Evolutionary conservation across 2,797 vertebrate species (phyloP).

Genomic region (Xiphorhynchus erythropygius): DNA sequence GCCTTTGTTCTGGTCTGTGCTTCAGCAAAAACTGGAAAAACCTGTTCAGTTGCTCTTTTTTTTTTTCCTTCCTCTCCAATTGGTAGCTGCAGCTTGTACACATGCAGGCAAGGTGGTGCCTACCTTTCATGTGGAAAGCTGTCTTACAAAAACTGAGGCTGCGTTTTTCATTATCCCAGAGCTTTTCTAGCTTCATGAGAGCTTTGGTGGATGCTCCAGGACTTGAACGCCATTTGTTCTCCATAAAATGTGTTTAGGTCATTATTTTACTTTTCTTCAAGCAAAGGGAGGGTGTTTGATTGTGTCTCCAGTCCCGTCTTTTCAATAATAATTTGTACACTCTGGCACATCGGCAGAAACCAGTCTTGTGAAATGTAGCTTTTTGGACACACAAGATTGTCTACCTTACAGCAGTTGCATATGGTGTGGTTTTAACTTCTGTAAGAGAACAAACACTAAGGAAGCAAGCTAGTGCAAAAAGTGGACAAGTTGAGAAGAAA

Average conservation of each 20-base stretch:
- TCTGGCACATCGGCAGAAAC: background rate
- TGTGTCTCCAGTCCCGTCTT: background rate
- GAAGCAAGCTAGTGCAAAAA: background rate
- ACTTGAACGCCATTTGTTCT: background rate
- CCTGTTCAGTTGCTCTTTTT: background rate
- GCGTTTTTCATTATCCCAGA: background rate
- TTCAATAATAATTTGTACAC: background rate
- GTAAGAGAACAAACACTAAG: background rate
- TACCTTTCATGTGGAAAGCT: conserved; percentile 33
- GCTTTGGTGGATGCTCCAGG: background rate
- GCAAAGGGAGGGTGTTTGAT: background rate
- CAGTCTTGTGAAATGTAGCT: background rate
- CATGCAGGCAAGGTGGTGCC: conserved; percentile 29
- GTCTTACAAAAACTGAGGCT: background rate
- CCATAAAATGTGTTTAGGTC: background rate
- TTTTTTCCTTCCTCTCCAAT: conserved; percentile 13
- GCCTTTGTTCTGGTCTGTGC: conserved; percentile 50
- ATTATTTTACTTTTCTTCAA: background rate
- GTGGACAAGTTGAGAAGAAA: background rate
- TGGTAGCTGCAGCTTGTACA: conserved; percentile 20
- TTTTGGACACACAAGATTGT: background rate
- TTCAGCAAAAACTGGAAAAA: conserved; percentile 58
- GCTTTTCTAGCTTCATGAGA: background rate
- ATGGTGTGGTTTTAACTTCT: background rate
- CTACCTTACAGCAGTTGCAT: background rate